phyloP scores from a whole-genome alignment of 2,888 invertebrate genomes.

The Itoplectis maculator region DNA sequence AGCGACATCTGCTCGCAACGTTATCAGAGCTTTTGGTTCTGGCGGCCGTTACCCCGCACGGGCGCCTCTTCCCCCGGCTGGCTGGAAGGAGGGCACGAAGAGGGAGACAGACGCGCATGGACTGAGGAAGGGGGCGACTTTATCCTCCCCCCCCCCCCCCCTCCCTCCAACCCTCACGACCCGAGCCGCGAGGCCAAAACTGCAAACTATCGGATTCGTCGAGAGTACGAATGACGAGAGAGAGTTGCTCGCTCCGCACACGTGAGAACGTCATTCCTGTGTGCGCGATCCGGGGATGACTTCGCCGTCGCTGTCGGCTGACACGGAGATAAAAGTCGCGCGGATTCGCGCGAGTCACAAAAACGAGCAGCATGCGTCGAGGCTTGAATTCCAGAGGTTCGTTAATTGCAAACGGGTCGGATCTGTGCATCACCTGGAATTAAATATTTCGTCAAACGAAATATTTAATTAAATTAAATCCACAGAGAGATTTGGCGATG shows the following conservation, averaged over 20 bases:
- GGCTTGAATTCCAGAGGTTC: no score
- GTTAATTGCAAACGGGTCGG: no score
- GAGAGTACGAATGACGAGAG: slow-evolving; percentile 50
- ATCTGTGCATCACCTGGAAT: no score
- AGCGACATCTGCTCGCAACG: slow-evolving; percentile 81
- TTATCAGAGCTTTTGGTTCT: slow-evolving; percentile 75
- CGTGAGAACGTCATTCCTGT: slow-evolving; percentile 40
- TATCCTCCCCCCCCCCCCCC: no score
- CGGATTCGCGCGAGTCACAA: no score
- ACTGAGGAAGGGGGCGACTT: slow-evolving; percentile 19
- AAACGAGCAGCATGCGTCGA: no score
- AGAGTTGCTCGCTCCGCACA: slow-evolving; percentile 9
- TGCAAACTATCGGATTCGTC: slow-evolving; percentile 71
- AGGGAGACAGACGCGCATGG: no score
- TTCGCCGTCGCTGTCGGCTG: slow-evolving; percentile 21
- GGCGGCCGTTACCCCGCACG: slow-evolving; percentile 51
- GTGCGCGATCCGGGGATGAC: slow-evolving; percentile 34
- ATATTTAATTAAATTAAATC: no score
- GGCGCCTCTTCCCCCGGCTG: background rate
- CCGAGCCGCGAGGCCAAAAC: slow-evolving; percentile 64
- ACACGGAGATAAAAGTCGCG: slow-evolving; percentile 15
- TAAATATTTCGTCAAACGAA: no score
- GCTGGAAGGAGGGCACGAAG: background rate
- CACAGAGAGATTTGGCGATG: no score
- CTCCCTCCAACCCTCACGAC: slow-evolving; percentile 48